A percentile compares a stretch with the other conserved stretches of the same genome.
Conservation (phyloP, 2,113 vertebrate genomes). For the Dissostichus mawsoni region DNA sequence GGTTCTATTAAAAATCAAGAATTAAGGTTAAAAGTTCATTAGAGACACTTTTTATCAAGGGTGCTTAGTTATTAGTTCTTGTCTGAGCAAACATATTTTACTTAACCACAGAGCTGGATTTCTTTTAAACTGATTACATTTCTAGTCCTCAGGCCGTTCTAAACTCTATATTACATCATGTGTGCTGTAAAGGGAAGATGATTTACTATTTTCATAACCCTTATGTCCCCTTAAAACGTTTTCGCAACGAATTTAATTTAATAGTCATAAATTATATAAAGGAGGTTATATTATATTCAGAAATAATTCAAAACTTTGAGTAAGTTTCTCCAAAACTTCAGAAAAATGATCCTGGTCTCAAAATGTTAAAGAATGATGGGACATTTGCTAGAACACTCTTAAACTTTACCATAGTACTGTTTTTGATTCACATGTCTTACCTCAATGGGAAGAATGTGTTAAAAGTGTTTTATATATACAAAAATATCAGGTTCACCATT, state of each 20-base stretch:
- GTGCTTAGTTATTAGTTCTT: not conserved
- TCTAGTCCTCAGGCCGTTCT: not conserved
- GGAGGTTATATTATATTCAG: not conserved
- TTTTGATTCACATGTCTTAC: not conserved
- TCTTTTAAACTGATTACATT: constrained; percentile 16
- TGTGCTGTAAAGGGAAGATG: constrained; percentile 11
- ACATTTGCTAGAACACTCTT: not conserved
- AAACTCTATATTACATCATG: constrained; percentile 16
- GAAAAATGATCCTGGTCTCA: not conserved
- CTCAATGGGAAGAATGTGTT: not conserved
- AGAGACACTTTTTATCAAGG: not conserved
- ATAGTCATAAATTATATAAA: not conserved
- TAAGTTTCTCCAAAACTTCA: not conserved
- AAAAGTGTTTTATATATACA: not conserved
- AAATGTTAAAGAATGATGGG: not conserved
- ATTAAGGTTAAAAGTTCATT: not conserved
- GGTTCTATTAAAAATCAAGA: not conserved
- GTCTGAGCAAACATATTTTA: not conserved
- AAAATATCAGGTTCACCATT: not conserved
- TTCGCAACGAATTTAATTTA: constrained; percentile 8
- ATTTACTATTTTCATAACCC: not conserved
- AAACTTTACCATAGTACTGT: not conserved
- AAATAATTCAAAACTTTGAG: not conserved
- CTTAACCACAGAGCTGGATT: not conserved
- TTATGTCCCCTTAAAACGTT: not conserved